These are phyloP conservation scores for Homarus americanus DNA, from an alignment of 1,140 invertebrate genomes.

Conservation along the genomic window DNA sequence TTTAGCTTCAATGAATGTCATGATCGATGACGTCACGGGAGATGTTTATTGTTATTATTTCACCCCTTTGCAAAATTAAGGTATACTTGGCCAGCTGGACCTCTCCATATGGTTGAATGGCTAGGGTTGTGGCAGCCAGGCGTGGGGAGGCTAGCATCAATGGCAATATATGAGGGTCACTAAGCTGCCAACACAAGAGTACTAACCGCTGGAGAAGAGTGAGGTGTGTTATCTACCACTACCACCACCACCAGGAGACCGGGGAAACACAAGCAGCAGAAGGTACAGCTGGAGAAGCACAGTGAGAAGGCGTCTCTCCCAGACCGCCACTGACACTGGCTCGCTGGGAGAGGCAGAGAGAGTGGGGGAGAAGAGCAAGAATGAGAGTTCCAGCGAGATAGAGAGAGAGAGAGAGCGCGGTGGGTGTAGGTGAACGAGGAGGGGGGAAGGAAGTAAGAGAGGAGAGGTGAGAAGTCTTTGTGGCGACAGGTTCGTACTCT, in stretches of 20 bases:
- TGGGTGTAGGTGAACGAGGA: neutral
- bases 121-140: no score
- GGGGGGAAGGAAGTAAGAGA: neutral
- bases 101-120: neutral
- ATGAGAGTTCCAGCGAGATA: neutral
- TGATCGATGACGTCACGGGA: no score
- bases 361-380: neutral
- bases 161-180: neutral
- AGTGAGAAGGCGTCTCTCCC: neutral
- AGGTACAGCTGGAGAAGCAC: neutral
- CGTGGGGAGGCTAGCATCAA: no score
- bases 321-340: neutral
- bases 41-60: no score
- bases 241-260: neutral
- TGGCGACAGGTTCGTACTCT: neutral
- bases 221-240: no score
- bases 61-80: no score
- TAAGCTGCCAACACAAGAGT: neutral
- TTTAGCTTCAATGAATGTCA: no score
- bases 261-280: neutral
- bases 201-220: neutral
- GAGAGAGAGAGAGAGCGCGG: neutral
- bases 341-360: neutral
- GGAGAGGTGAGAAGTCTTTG: neutral
- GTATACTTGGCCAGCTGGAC: neutral